These are phyloP conservation scores for Diachasma alloeum DNA, from an alignment of 1,140 invertebrate genomes.

Conservation along the genomic window DNA sequence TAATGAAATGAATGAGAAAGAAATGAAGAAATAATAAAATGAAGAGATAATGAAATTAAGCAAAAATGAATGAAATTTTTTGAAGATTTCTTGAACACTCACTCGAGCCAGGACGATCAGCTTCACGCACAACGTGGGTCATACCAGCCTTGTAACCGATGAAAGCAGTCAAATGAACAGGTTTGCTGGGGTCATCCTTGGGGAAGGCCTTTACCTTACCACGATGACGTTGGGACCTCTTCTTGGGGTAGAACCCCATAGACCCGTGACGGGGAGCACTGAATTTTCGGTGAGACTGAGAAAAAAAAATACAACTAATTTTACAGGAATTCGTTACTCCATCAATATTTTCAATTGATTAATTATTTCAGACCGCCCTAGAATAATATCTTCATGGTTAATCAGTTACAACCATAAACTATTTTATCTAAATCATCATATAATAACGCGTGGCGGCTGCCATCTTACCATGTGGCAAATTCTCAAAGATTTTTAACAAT, in stretches of 20 bases:
- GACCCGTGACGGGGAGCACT: conserved; percentile 99
- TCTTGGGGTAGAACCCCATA: conserved; percentile 99
- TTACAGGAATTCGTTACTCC: neutral
- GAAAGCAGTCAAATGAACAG: conserved; percentile 98
- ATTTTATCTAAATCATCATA: conserved; percentile 61
- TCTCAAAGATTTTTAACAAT: neutral
- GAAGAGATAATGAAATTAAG: too few relatives aligned
- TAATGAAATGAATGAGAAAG: too few relatives aligned
- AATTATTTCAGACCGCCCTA: conserved; percentile 66
- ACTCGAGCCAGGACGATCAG: conserved; percentile 99
- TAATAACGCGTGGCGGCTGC: conserved; percentile 24
- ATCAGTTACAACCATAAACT: conserved; percentile 62
- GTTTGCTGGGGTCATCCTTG: conserved; percentile 96
- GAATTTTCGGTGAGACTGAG: conserved; percentile 99
- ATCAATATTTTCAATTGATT: neutral
- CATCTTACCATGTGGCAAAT: conserved; percentile 1
- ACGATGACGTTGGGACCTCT: conserved; percentile 92
- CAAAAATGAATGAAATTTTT: neutral
- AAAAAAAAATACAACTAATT: conserved; percentile 45
- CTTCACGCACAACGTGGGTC: conserved; percentile 99
- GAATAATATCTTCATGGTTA: conserved; percentile 61
- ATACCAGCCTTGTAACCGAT: conserved; percentile 99
- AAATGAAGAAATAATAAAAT: too few relatives aligned
- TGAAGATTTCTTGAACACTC: conserved; percentile 64
- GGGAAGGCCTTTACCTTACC: conserved; percentile 99